Conservation (phyloP, 1,140 invertebrate species). For the Drosophila kikkawai region DNA sequence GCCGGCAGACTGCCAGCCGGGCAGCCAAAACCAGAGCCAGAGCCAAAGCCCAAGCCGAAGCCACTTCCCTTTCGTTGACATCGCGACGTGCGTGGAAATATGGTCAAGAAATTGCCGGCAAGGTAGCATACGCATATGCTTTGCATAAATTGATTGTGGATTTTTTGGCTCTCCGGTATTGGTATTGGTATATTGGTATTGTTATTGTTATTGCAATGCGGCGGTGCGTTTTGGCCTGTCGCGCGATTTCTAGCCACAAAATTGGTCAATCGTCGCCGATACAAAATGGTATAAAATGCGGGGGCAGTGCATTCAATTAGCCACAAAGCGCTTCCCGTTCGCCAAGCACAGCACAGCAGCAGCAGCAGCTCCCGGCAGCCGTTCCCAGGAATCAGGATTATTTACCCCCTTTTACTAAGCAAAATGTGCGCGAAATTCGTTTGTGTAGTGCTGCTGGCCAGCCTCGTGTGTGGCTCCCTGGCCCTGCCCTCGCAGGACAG, state of each 20-base stretch:
- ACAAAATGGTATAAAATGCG: slow-evolving; percentile 80
- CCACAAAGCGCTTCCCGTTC: slow-evolving; percentile 83
- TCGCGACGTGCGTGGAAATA: slow-evolving; percentile 77
- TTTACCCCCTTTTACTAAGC: slow-evolving; percentile 34
- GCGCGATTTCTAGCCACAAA: slow-evolving; percentile 75
- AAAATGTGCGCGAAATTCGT: slow-evolving; percentile 84
- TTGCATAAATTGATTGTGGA: slow-evolving; percentile 71
- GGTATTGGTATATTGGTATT: slow-evolving; percentile 21
- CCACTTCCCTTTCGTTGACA: slow-evolving; percentile 82
- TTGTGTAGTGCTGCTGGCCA: slow-evolving; percentile 80
- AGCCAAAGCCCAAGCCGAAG: slow-evolving; percentile 3
- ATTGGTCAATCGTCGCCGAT: slow-evolving; percentile 63
- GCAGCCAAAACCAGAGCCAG: not conserved
- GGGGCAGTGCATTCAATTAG: slow-evolving; percentile 79
- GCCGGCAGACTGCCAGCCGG: slow-evolving; percentile 15
- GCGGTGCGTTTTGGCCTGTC: slow-evolving; percentile 48
- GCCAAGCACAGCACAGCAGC: slow-evolving; percentile 68
- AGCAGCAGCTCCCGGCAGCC: slow-evolving; percentile 56
- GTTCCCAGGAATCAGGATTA: slow-evolving; percentile 63
- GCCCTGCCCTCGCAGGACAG: slow-evolving; percentile 79
- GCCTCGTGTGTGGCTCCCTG: slow-evolving; percentile 74
- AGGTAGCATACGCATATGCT: slow-evolving; percentile 71
- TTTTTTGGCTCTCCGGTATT: slow-evolving; percentile 16
- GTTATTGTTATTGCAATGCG: slow-evolving; percentile 55
- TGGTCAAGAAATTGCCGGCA: slow-evolving; percentile 73